Conservation (phyloP, 2,888 invertebrate species). For the Tachina grossa region DNA sequence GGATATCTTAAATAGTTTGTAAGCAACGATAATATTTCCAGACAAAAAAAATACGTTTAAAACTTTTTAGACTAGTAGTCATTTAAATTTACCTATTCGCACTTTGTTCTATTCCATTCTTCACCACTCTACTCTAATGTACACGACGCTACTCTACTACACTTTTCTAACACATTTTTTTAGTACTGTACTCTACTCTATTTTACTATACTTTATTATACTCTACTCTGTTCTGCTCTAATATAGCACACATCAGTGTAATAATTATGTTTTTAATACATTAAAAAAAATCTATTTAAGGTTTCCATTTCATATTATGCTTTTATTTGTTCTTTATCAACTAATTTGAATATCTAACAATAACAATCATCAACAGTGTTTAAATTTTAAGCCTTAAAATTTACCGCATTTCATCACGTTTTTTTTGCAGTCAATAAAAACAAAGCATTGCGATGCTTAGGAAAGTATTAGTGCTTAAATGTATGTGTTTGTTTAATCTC, state of each 20-base stretch:
- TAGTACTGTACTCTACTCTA: not conserved
- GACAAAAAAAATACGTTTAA: too few species aligned
- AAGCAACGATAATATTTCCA: too few species aligned
- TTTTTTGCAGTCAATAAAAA: not conserved
- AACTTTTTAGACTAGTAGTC: too few species aligned
- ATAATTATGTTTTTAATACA: too few species aligned
- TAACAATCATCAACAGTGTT: not conserved
- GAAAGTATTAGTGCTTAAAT: not conserved
- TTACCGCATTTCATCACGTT: constrained; percentile 15
- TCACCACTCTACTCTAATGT: too few species aligned
- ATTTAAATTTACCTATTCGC: too few species aligned
- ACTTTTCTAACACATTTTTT: too few species aligned
- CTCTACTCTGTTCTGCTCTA: not conserved
- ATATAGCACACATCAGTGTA: not conserved
- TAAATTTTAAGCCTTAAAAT: not conserved
- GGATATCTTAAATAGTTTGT: too few species aligned
- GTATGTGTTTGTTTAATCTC: not conserved
- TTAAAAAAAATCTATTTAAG: not conserved
- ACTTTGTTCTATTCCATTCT: too few species aligned
- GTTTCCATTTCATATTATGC: not conserved
- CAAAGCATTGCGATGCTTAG: not conserved
- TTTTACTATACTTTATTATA: not conserved
- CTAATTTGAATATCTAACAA: constrained; percentile 11
- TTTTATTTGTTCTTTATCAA: not conserved
- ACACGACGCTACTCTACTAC: too few species aligned